Evolutionary conservation across 1,140 invertebrate species (phyloP).

Genomic region (Nylanderia fulva): DNA sequence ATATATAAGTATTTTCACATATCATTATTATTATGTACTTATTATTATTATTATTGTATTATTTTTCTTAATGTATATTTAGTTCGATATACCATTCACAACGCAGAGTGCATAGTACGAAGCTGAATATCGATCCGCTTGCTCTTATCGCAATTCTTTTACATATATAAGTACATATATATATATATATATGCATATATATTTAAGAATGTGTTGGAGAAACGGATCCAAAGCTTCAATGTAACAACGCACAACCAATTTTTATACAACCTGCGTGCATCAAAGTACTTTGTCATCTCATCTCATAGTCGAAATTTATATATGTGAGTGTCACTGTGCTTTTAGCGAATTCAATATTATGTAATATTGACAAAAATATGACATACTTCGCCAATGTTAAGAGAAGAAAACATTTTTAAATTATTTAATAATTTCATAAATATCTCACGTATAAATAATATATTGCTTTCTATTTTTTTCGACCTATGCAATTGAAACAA

Average conservation of each 20-base stretch:
- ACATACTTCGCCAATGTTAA: conserved; percentile 43
- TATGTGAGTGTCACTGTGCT: conserved; percentile 32
- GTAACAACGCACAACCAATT: conserved; percentile 85
- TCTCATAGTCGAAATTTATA: conserved; percentile 59
- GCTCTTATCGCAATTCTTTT: conserved; percentile 69
- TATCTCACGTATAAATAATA: conserved; percentile 4
- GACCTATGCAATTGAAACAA: neutral
- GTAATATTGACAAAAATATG: conserved; percentile 39
- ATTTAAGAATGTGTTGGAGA: conserved; percentile 63
- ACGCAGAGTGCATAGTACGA: conserved; percentile 86
- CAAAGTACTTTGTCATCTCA: conserved; percentile 77
- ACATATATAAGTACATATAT: conserved; percentile 53
- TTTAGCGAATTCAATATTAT: conserved; percentile 65
- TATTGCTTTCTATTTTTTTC: neutral
- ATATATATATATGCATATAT: conserved; percentile 59
- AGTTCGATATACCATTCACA: conserved; percentile 84
- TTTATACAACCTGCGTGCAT: conserved; percentile 84
- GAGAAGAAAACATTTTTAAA: conserved; percentile 14
- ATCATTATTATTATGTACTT: conserved; percentile 83
- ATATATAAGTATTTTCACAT: conserved; percentile 74
- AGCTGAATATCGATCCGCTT: conserved; percentile 80
- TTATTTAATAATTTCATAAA: conserved; percentile 18
- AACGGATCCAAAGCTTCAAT: conserved; percentile 79
- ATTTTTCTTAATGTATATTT: conserved; percentile 70
- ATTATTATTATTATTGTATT: conserved; percentile 77